phyloP scores from a whole-genome alignment of 2,113 vertebrate genomes.

The Sinocyclocheilus anophthalmus region DNA sequence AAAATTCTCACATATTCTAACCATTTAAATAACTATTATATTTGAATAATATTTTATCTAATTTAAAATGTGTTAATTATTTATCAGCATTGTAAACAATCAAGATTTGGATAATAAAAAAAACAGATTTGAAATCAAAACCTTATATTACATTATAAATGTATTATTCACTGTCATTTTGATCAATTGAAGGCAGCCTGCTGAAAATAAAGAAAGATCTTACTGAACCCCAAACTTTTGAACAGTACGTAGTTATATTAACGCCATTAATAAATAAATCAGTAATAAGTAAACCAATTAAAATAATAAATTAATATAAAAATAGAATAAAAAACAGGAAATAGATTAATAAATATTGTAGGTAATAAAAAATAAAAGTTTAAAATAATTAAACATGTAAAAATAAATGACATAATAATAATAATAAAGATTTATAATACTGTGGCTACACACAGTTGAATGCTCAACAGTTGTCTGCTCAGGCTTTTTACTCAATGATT shows the following conservation, averaged over 20 bases:
- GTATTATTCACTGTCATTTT: neutral
- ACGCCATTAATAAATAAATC: too few species aligned
- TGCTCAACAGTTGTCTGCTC: neutral
- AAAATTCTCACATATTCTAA: too few species aligned
- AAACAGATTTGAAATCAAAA: neutral
- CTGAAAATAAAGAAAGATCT: too few species aligned
- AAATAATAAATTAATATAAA: neutral
- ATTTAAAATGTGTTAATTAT: too few species aligned
- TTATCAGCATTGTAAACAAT: too few species aligned
- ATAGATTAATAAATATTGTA: neutral
- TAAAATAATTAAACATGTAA: too few species aligned
- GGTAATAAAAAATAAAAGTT: neutral
- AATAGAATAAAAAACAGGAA: neutral
- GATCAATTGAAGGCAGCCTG: neutral
- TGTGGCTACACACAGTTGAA: neutral
- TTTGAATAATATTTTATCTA: too few species aligned
- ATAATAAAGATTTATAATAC: neutral
- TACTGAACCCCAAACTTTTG: too few species aligned
- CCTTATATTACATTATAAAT: neutral
- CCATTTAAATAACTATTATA: too few species aligned
- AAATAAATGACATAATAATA: neutral
- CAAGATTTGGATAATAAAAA: neutral
- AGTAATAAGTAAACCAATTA: neutral
- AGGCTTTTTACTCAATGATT: neutral
- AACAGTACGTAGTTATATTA: too few species aligned